A percentile compares a stretch with the other conserved stretches of the same genome.
phyloP scores from a whole-genome alignment of 1,140 invertebrate species.

The Mizuhopecten yessoensis region DNA sequence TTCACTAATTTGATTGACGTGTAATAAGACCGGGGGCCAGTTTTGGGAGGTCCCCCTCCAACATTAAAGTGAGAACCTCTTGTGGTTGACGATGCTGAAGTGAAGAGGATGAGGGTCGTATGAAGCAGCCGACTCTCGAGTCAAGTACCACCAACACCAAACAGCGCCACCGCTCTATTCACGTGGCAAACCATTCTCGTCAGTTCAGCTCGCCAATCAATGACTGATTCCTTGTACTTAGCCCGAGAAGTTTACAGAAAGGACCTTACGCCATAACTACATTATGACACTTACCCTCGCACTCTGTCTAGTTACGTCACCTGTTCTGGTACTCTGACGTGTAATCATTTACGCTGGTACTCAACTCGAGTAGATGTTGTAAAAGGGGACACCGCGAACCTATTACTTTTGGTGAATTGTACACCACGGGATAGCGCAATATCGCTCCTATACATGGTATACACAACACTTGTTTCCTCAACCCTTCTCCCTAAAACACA shows the following conservation, averaged over 20 bases:
- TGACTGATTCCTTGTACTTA: constrained; percentile 1
- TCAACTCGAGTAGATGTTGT: background rate
- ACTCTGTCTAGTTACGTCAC: background rate
- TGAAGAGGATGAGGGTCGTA: background rate
- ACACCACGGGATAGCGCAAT: background rate
- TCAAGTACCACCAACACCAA: constrained; percentile 24
- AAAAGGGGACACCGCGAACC: constrained; percentile 22
- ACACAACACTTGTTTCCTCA: too few species aligned
- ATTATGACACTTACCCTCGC: constrained; percentile 8
- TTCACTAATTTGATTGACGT: background rate
- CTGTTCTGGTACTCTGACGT: background rate
- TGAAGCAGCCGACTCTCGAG: constrained; percentile 11
- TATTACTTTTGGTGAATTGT: too few species aligned
- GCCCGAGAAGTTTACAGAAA: constrained; percentile 4
- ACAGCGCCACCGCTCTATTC: background rate
- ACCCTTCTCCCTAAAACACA: too few species aligned
- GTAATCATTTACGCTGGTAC: constrained; percentile 22
- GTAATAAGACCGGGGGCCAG: background rate
- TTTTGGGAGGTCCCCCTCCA: constrained; percentile 21
- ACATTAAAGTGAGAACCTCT: constrained; percentile 25
- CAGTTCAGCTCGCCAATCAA: background rate
- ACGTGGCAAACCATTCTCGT: constrained; percentile 31
- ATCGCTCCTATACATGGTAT: background rate
- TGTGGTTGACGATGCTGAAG: constrained; percentile 24
- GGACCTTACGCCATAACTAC: constrained; percentile 31